phyloP scores from a whole-genome alignment of 2,888 invertebrate species.

The Caenorhabditis sp. region DNA sequence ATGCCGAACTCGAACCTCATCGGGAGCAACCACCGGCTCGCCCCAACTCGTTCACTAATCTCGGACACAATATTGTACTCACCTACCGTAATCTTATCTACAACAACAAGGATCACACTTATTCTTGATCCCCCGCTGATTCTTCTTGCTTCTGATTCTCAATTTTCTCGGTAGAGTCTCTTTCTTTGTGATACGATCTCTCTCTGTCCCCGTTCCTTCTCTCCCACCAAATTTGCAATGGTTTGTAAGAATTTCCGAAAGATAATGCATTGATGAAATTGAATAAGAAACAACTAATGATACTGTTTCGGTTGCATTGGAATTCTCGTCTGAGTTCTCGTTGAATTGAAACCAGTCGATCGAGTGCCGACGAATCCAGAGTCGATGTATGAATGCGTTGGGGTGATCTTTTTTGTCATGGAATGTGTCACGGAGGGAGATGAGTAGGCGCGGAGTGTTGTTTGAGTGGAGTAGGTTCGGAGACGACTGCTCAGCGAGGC shows the following conservation, averaged over 20 bases:
- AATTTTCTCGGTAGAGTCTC: constrained; percentile 4
- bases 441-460: constrained; percentile 55
- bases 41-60: constrained; percentile 82
- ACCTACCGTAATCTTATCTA: constrained; percentile 75
- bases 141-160: background rate
- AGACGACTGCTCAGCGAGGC: constrained; percentile 57
- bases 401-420: background rate
- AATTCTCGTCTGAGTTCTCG: constrained; percentile 29
- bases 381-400: constrained; percentile 11
- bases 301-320: constrained; percentile 5
- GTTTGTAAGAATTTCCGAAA: constrained; percentile 3
- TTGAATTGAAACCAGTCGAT: constrained; percentile 1
- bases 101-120: constrained; percentile 59
- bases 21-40: constrained; percentile 72
- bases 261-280: constrained; percentile 2
- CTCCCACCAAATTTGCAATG: too few relatives aligned
- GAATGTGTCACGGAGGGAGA: constrained; percentile 11
- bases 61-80: constrained; percentile 81
- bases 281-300: background rate
- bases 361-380: constrained; percentile 27
- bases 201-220: background rate
- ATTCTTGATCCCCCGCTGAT: background rate
- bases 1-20: constrained; percentile 66
- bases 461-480: constrained; percentile 60
- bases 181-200: constrained; percentile 21